phyloP scores from a whole-genome alignment of 2,888 invertebrate species.

The Hydropsyche betteni region DNA sequence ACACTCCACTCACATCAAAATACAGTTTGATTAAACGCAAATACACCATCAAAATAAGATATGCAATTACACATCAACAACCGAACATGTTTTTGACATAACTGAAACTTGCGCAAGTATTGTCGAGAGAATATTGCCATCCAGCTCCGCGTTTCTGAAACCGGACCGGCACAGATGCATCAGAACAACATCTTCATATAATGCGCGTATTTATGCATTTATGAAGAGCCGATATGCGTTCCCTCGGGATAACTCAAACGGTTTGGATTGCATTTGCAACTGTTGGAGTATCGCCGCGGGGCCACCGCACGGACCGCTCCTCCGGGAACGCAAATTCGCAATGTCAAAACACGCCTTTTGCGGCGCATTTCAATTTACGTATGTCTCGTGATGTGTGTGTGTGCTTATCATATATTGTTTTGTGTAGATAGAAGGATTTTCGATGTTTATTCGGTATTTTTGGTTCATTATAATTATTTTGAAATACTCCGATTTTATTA shows the following conservation, averaged over 20 bases:
- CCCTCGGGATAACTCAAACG: constrained; percentile 9
- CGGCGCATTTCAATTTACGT: too few species aligned
- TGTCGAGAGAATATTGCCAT: neutral
- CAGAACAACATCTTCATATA: neutral
- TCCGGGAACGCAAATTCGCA: neutral
- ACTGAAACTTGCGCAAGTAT: constrained; percentile 9
- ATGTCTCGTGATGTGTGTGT: too few species aligned
- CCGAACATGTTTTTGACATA: constrained; percentile 6
- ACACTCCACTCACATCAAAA: too few species aligned
- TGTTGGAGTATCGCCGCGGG: neutral
- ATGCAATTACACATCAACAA: too few species aligned
- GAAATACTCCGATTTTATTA: too few species aligned
- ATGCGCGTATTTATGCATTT: neutral
- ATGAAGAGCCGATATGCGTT: too few species aligned
- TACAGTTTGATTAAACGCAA: too few species aligned
- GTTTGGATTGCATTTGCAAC: constrained; percentile 22
- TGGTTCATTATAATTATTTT: too few species aligned
- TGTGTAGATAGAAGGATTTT: too few species aligned
- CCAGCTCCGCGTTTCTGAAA: constrained; percentile 4
- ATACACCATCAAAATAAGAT: too few species aligned
- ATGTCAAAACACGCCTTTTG: constrained; percentile 3
- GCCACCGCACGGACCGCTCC: neutral
- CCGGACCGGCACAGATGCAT: neutral
- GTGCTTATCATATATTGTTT: too few species aligned
- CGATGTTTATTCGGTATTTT: too few species aligned